Evolutionary conservation across 2,113 vertebrate genomes (phyloP).

Genomic region (Vicugna pacos): DNA sequence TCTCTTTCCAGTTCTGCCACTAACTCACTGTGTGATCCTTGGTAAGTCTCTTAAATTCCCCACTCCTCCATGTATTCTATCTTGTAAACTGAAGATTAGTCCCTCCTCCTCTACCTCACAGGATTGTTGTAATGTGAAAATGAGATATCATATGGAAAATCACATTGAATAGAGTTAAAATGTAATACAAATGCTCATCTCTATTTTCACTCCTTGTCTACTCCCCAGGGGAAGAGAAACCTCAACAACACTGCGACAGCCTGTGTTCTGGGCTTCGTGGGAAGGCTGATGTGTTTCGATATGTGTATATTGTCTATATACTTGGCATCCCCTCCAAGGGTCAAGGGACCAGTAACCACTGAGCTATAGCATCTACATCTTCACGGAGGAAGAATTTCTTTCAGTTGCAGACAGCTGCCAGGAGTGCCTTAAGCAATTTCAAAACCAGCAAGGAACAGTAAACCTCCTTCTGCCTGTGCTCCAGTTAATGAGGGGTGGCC

Average conservation of each 20-base stretch:
- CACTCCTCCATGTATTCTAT: neutral
- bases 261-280: neutral
- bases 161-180: neutral
- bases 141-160: neutral
- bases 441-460: conserved; percentile 71
- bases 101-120: neutral
- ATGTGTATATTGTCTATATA: neutral
- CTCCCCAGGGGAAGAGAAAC: neutral
- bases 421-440: conserved; percentile 67
- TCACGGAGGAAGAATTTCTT: conserved; percentile 66
- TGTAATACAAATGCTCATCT: neutral
- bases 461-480: conserved; percentile 48
- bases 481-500: conserved; percentile 63
- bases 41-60: neutral
- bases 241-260: neutral
- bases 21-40: neutral
- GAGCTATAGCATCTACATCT: conserved; percentile 67
- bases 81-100: neutral
- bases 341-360: conserved; percentile 72
- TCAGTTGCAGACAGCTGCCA: conserved; percentile 3
- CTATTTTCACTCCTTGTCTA: conserved; percentile 18
- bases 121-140: neutral
- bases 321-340: neutral
- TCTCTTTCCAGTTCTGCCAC: conserved; percentile 10
- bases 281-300: neutral